Conservation (phyloP, 2,888 invertebrate genomes). For the Polyommatus iphigenia region DNA sequence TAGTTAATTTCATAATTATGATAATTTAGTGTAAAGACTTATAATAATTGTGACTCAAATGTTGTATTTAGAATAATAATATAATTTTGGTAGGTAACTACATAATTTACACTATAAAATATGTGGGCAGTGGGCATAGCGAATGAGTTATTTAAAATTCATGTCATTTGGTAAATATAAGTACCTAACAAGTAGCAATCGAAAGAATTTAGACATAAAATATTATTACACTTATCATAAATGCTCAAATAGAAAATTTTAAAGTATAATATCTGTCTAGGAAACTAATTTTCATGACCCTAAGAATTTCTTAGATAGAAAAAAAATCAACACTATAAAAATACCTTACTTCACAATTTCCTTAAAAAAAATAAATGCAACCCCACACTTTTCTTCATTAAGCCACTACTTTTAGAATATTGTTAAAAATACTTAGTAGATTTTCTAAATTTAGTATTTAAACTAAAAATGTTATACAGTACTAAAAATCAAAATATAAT, state of each 20-base stretch:
- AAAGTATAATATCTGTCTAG: neutral
- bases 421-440: neutral
- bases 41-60: neutral
- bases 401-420: neutral
- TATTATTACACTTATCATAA: too few relatives aligned
- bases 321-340: neutral
- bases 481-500: too few relatives aligned
- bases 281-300: neutral
- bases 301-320: neutral
- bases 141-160: too few relatives aligned
- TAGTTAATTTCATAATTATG: slow-evolving; percentile 18
- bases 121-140: neutral
- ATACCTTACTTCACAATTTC: neutral
- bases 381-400: neutral
- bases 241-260: too few relatives aligned
- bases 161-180: too few relatives aligned
- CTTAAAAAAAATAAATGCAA: neutral
- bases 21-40: neutral
- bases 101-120: neutral
- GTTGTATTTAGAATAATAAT: neutral
- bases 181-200: too few relatives aligned
- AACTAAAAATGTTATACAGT: neutral
- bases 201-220: too few relatives aligned
- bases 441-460: neutral
- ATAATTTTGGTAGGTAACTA: neutral